These are phyloP conservation scores for Rhinoraja longicauda DNA, from an alignment of 2,797 vertebrate genomes.

Conservation along the genomic window DNA sequence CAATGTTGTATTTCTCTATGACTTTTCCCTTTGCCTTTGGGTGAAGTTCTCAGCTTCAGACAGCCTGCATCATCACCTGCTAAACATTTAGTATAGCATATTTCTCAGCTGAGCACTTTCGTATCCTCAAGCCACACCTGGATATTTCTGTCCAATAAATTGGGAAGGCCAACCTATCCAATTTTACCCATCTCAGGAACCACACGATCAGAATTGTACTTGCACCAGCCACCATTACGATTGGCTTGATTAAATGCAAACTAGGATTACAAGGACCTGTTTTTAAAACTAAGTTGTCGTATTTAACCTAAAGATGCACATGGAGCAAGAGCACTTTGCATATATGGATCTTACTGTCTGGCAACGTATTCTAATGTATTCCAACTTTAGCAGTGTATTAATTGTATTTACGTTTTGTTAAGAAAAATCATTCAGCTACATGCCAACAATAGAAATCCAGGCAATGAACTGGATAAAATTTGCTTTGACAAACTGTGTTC, in stretches of 20 bases:
- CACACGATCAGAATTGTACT: neutral
- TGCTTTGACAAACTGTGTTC: slow-evolving; percentile 1
- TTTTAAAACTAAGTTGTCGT: neutral
- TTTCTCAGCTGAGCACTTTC: neutral
- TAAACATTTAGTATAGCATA: neutral
- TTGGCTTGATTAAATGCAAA: neutral
- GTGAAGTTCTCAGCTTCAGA: neutral
- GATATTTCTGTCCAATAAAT: neutral
- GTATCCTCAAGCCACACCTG: neutral
- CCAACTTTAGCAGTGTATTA: neutral
- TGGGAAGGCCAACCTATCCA: neutral
- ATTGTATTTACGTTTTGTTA: neutral
- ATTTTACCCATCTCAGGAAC: neutral
- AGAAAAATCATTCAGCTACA: neutral
- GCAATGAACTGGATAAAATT: neutral
- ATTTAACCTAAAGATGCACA: neutral
- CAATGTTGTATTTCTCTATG: too few relatives aligned
- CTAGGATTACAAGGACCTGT: neutral
- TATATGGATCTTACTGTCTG: neutral
- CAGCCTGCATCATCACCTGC: neutral
- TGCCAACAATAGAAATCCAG: neutral
- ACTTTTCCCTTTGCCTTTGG: neutral
- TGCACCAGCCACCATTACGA: neutral
- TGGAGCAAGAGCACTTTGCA: neutral
- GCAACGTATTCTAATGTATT: neutral